Base-by-base conservation (phyloP, 1,140 invertebrate genomes). In the Lanistes nyassanus region DNA sequence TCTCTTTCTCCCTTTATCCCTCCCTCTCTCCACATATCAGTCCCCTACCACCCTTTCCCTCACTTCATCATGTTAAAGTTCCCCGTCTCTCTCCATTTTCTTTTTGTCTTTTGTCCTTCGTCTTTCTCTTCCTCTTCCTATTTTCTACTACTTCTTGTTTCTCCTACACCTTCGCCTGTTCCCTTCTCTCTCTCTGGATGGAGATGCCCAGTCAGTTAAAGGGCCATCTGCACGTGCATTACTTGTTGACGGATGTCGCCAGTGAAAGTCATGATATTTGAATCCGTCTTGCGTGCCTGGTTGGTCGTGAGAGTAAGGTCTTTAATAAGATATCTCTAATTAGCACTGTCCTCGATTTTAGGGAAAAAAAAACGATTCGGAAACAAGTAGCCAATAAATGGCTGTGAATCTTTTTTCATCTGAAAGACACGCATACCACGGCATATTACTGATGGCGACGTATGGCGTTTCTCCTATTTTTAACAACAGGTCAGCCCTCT, bases 1-100 rank as follows among this genome's bases (percentile, higher is more conserved):
- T 64, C 60, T 64, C 56, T 60, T 29, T 60, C 56, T 60, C 56
- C 31, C 56, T 60, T 29, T 60, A 23, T 60, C 56, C 31, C 56
- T 60, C 56, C 31, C 56, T 60, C 56, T 60, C 5, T 60, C 56
- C 31, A 23, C 31, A 5, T 60, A 23, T 60, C 56, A 26, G 23
- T 60, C 7, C 23, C 23, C 56, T 9, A 9, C 31, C 56, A 9
- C 56, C 31, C 56, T 60, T 29, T 60, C 56, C 31, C 56, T 60
- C 56, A 26, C 56, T 60, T 31, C 31, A n/a, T 60, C 56, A 9
- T 31, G n/a, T 31, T 60, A 1, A 26, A 9, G n/a, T 31, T 60
- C 56, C 31, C 2, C 31, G n/a, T 60, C 56, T 60, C 56, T 60
- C 56, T 60, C 56, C 36, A 26, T 36, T 23, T 64, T 16, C 53